Percentiles rank a stretch among this genome's conserved stretches.
phyloP scores from a whole-genome alignment of 2,797 vertebrate genomes.

The Scolopax rusticola region DNA sequence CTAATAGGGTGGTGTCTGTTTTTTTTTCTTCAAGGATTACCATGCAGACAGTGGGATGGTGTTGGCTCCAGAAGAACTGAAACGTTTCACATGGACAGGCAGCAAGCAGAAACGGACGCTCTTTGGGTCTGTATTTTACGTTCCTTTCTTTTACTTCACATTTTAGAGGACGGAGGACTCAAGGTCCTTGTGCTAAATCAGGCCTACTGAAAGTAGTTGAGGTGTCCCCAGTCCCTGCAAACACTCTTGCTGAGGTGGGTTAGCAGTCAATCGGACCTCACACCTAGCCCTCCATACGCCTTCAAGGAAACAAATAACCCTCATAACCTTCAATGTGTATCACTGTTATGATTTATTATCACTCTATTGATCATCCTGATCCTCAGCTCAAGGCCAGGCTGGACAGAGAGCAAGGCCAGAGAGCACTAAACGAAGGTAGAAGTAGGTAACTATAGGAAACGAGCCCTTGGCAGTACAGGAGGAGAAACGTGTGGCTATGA shows the following conservation, averaged over 20 bases:
- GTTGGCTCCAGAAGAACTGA: slow-evolving; percentile 86
- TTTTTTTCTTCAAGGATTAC: slow-evolving; percentile 81
- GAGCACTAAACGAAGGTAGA: background rate
- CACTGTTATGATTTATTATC: background rate
- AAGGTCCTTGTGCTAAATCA: background rate
- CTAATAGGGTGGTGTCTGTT: background rate
- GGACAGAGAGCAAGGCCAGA: background rate
- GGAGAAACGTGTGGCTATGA: background rate
- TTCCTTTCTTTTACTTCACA: background rate
- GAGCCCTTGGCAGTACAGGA: background rate
- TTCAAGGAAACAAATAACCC: background rate
- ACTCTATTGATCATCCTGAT: background rate
- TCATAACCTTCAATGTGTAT: rapidly evolving
- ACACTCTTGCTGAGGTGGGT: background rate
- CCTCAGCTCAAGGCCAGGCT: background rate
- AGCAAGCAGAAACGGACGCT: slow-evolving; percentile 73
- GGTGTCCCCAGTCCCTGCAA: background rate
- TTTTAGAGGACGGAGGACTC: background rate
- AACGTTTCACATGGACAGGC: slow-evolving; percentile 82
- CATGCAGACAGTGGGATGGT: slow-evolving; percentile 88
- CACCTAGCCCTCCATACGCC: background rate
- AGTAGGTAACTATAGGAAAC: background rate
- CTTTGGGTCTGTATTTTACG: slow-evolving; percentile 77
- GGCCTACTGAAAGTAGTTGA: background rate
- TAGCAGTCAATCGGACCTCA: background rate